Percentiles rank a stretch among this genome's conserved stretches.
These are phyloP conservation scores for Epinotia brunnichana DNA, from an alignment of 2,888 invertebrate species.

Conservation along the genomic window DNA sequence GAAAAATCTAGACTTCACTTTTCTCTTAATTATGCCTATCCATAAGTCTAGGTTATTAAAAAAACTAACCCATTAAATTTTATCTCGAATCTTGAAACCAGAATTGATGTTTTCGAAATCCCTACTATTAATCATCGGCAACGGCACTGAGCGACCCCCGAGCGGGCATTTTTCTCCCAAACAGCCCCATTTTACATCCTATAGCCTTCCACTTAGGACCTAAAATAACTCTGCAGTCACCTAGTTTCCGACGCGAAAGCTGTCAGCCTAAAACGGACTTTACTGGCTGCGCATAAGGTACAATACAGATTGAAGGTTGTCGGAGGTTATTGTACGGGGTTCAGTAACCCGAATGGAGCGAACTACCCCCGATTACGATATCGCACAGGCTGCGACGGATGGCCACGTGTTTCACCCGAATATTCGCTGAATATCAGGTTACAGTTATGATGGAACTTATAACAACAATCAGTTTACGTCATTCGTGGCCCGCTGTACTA, in stretches of 20 bases:
- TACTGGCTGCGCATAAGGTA: not conserved
- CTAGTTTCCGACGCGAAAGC: slow-evolving; percentile 10
- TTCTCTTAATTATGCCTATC: slow-evolving; percentile 14
- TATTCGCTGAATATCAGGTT: slow-evolving; percentile 8
- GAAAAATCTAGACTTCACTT: slow-evolving; percentile 26
- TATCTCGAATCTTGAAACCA: slow-evolving; percentile 10
- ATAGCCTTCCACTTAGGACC: slow-evolving; percentile 31
- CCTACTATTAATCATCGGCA: slow-evolving; percentile 36
- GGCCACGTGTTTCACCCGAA: slow-evolving; percentile 50
- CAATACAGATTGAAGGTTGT: not conserved
- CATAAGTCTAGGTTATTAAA: not conserved
- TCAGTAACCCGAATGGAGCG: slow-evolving; percentile 67
- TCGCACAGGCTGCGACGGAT: slow-evolving; percentile 53
- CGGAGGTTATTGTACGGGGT: slow-evolving; percentile 63
- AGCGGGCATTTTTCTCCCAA: slow-evolving; percentile 25
- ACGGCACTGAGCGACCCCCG: slow-evolving; percentile 16
- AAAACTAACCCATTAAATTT: slow-evolving; percentile 7
- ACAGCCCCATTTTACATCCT: slow-evolving; percentile 41
- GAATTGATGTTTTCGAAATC: slow-evolving; percentile 34
- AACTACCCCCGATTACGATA: slow-evolving; percentile 66
- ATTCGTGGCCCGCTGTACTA: not conserved
- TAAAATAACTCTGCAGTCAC: slow-evolving; percentile 31
- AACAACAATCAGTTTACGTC: slow-evolving; percentile 3
- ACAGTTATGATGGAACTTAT: not conserved
- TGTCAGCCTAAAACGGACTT: slow-evolving; percentile 15